These are phyloP conservation scores for Philantomba maxwellii DNA, from an alignment of 2,113 vertebrate species.

Conservation along the genomic window DNA sequence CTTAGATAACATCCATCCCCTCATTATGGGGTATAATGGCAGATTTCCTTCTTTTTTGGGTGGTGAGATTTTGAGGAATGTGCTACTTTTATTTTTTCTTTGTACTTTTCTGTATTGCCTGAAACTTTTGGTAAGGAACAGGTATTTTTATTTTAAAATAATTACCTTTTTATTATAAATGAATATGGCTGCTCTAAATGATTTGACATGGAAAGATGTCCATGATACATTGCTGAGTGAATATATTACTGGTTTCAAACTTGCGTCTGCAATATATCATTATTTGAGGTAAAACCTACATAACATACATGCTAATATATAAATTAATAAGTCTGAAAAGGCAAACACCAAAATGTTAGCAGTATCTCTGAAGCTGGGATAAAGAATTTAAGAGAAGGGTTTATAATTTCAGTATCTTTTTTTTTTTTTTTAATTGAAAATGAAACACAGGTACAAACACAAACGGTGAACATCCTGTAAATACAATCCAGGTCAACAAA, in stretches of 20 bases:
- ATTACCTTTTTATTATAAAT: not conserved
- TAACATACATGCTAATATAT: not conserved
- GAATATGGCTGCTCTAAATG: not conserved
- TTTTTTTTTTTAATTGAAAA: constrained; percentile 33
- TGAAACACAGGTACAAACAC: not conserved
- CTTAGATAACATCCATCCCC: not conserved
- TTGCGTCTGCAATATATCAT: not conserved
- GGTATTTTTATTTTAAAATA: not conserved
- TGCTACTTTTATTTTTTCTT: not conserved
- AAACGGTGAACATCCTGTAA: not conserved
- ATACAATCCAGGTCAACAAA: not conserved
- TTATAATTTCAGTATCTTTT: not conserved
- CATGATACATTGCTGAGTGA: not conserved
- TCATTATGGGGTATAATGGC: not conserved
- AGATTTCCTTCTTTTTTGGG: not conserved
- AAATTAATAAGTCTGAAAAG: not conserved
- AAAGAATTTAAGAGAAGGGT: not conserved
- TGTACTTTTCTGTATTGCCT: not conserved
- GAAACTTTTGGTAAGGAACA: not conserved
- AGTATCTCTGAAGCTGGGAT: not conserved
- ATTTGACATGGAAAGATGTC: not conserved
- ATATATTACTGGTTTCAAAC: not conserved
- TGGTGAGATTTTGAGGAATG: not conserved
- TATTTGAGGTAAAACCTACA: not conserved
- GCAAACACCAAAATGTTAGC: not conserved